A percentile compares a stretch with the other conserved stretches of the same genome.
phyloP scores from a whole-genome alignment of 2,888 invertebrate genomes.

The Mesoligia furuncula region DNA sequence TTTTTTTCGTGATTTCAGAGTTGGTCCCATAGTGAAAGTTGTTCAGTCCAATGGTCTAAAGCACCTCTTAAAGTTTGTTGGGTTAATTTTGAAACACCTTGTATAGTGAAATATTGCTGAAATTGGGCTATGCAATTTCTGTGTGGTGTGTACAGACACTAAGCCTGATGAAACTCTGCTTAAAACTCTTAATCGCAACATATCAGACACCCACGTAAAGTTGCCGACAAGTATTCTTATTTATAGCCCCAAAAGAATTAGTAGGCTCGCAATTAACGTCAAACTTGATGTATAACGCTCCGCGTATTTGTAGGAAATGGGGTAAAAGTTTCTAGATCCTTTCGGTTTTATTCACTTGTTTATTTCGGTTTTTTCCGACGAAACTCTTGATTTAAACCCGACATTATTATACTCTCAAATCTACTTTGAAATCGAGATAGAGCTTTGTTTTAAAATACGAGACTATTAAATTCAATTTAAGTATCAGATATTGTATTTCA shows the following conservation, averaged over 20 bases:
- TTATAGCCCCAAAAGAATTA: conserved; percentile 45
- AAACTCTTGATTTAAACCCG: background rate
- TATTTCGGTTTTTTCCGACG: background rate
- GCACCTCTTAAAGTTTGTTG: too few species aligned
- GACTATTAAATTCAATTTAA: background rate
- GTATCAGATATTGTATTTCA: background rate
- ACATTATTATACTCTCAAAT: background rate
- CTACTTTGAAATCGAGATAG: background rate
- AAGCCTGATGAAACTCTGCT: conserved; percentile 39
- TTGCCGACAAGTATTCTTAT: conserved; percentile 39
- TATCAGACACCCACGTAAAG: conserved; percentile 29
- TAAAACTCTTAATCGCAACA: conserved; percentile 38
- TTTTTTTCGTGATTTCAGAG: too few species aligned
- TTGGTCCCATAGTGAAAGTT: too few species aligned
- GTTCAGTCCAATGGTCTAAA: too few species aligned
- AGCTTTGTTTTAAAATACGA: background rate
- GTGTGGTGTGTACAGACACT: background rate
- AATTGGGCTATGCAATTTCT: conserved; percentile 1
- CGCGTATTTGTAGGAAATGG: background rate
- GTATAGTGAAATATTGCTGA: background rate
- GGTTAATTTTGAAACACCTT: too few species aligned
- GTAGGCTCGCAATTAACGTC: conserved; percentile 42
- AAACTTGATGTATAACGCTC: conserved; percentile 34
- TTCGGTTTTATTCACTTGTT: conserved; percentile 1
- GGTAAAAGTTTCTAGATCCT: background rate